Evolutionary conservation across 92 coral and sea anemone genomes (phyloP).

Genomic region (Porites rus): DNA sequence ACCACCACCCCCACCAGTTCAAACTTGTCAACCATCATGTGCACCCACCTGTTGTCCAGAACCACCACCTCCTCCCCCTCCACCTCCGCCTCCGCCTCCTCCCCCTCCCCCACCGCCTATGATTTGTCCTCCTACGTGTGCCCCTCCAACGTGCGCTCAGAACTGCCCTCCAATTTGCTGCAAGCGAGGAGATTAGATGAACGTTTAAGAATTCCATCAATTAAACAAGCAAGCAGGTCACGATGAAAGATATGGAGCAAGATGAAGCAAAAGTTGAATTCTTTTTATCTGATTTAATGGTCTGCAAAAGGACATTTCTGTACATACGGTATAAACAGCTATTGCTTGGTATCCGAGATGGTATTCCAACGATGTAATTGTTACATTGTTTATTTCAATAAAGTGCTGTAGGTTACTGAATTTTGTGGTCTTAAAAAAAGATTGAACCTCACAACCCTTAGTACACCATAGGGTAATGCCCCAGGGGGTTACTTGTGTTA

Average conservation of each 20-base stretch:
- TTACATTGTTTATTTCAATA: conserved; percentile 30
- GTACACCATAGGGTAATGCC: too few relatives aligned
- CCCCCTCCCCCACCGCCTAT: conserved; percentile 85
- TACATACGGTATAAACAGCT: conserved; percentile 30
- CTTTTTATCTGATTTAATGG: conserved; percentile 6
- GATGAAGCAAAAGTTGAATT: conserved; percentile 2
- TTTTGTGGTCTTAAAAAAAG: neutral
- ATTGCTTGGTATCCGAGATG: conserved; percentile 42
- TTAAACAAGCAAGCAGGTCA: conserved; percentile 5
- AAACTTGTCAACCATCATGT: conserved; percentile 87
- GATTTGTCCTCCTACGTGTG: conserved; percentile 84
- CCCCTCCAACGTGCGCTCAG: conserved; percentile 69
- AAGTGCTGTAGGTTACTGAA: conserved; percentile 22
- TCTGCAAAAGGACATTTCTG: conserved; percentile 40
- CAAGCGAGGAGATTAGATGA: conserved; percentile 56
- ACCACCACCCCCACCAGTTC: conserved; percentile 65
- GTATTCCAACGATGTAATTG: conserved; percentile 13
- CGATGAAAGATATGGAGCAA: neutral
- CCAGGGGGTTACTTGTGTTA: too few relatives aligned
- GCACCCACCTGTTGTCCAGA: conserved; percentile 86
- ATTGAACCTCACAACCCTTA: neutral
- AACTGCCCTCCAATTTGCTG: conserved; percentile 88
- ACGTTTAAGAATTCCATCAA: neutral
- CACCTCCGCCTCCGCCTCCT: conserved; percentile 78
- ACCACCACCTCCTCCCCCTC: conserved; percentile 77